Evolutionary conservation across 2,797 vertebrate genomes (phyloP), one percentile per base, ranked within the genome.

Genomic region (Bradypodion ventrale): DNA sequence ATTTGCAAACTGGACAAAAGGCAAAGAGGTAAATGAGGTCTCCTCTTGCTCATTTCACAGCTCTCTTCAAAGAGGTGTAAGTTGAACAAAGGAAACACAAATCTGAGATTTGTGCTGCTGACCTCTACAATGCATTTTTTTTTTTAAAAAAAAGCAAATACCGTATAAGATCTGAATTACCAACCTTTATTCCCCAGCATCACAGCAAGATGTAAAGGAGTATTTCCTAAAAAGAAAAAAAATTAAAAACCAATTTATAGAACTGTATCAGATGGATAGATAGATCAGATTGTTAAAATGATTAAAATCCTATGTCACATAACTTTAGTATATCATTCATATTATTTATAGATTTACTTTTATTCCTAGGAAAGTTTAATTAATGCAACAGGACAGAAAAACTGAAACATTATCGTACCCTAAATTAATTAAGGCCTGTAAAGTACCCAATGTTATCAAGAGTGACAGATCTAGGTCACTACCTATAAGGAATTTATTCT

Each of bases 111-210:
- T 40, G n/a, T 25, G 32, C 49, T 40, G 35, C 59, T 37, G 69
- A n/a, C 10, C 40, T 82, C 68, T 46, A 35, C 62, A 56, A 32
- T 78, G 25, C 7, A 49, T 27, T 25, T 16, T 35, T 7, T 69
- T 62, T 74, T 40, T 37, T 56, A 44, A 86, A 87, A 74, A 75
- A 78, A 40, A 23, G 37, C 15, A 79, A 65, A 32, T 25, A n/a
- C n/a, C n/a, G n/a, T n/a, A 63, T n/a, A 82, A n/a, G 23, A 42
- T 44, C 2, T 46, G 40, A 23, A 82, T 84, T 90, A 95, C 98
- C 95, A 94, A 99, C 99, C 99, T 98, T 99, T 99, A 95, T 99
- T 97, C 76, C 98, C 99, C 97, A 99, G 96, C 98, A 99, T 99
- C 91, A 99, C 98, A 93, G 99, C 99, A 66, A 99, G 98, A 94